Evolutionary conservation across 2,797 vertebrate genomes (phyloP).

Genomic region (Erethizon dorsatum): DNA sequence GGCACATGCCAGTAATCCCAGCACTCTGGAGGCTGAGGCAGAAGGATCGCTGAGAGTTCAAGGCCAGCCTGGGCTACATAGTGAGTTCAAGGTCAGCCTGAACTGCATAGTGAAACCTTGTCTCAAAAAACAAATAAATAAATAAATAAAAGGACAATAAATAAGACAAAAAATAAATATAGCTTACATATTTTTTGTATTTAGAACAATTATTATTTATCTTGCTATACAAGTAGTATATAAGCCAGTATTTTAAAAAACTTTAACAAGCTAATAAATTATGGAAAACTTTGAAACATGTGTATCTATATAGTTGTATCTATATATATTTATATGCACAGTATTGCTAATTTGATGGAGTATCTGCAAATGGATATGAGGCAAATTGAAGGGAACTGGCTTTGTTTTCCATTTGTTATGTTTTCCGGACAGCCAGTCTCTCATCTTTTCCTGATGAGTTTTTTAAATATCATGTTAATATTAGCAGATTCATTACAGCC

Average conservation of each 20-base stretch:
- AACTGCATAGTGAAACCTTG: not conserved
- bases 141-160: not conserved
- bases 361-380: constrained; percentile 6
- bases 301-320: not conserved
- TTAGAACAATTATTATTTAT: constrained; percentile 1
- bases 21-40: not conserved
- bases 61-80: too few relatives aligned
- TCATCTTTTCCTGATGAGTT: constrained; percentile 60
- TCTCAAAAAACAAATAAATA: not conserved
- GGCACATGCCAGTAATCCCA: not conserved
- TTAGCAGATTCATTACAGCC: constrained; percentile 76
- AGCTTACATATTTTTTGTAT: not conserved
- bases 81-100: too few relatives aligned
- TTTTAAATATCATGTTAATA: constrained; percentile 71
- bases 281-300: not conserved
- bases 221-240: not conserved
- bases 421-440: constrained; percentile 7
- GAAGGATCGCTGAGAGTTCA: not conserved
- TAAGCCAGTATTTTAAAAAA: not conserved
- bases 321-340: not conserved
- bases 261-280: constrained; percentile 9
- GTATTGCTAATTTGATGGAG: not conserved
- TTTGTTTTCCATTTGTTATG: constrained; percentile 62
- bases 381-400: constrained; percentile 7
- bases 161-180: not conserved